These are phyloP conservation scores for Clangula hyemalis DNA, from an alignment of 2,797 vertebrate species.

Conservation along the genomic window DNA sequence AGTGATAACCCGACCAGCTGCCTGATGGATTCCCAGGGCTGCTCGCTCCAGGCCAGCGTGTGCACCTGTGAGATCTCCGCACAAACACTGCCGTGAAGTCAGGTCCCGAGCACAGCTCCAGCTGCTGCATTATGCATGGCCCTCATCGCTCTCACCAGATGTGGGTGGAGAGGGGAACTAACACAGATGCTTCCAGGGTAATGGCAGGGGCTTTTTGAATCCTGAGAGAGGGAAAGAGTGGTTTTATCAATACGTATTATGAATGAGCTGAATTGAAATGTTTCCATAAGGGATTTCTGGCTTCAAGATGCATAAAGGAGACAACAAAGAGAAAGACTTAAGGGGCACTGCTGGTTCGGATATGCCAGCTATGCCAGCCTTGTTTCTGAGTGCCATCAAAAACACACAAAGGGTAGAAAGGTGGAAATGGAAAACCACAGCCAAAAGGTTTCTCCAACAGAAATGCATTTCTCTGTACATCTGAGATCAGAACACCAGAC, in stretches of 20 bases:
- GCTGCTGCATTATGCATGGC: conserved; percentile 49
- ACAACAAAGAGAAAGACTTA: conserved; percentile 6
- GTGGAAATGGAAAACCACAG: not conserved
- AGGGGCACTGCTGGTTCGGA: not conserved
- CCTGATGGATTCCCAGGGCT: not conserved
- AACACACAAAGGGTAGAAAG: not conserved
- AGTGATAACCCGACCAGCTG: conserved; percentile 4
- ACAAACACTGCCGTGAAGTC: not conserved
- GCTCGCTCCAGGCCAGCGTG: not conserved
- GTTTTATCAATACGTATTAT: conserved; percentile 36
- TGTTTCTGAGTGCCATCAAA: not conserved
- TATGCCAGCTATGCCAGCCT: not conserved
- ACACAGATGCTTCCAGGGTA: conserved; percentile 35
- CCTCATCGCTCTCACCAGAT: conserved; percentile 26
- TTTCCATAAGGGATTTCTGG: conserved; percentile 56
- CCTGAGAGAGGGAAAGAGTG: conserved; percentile 16
- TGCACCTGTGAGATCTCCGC: conserved; percentile 9
- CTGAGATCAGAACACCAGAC: not conserved
- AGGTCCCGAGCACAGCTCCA: not conserved
- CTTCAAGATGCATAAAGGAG: conserved; percentile 25
- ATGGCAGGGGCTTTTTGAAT: conserved; percentile 2
- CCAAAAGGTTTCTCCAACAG: not conserved
- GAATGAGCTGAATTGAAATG: conserved; percentile 47
- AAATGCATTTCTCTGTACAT: not conserved
- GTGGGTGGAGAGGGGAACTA: not conserved